phyloP scores from a whole-genome alignment of 2,888 invertebrate genomes.

The Cataglyphis rosenhaueri region DNA sequence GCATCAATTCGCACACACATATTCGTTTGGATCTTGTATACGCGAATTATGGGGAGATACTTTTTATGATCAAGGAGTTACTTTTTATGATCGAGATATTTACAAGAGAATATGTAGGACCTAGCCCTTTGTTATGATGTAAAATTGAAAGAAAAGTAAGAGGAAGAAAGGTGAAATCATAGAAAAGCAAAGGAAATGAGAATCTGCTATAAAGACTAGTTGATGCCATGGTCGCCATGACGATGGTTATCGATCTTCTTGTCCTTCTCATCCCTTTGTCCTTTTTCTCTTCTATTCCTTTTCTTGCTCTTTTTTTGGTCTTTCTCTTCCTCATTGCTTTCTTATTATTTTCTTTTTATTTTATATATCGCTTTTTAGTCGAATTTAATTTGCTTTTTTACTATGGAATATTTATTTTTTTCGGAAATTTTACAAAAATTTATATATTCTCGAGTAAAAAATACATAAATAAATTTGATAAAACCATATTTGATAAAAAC shows the following conservation, averaged over 20 bases:
- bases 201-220: slow-evolving; percentile 68
- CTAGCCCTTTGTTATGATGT: not conserved
- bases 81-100: not conserved
- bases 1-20: too few relatives aligned
- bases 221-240: slow-evolving; percentile 80
- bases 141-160: not conserved
- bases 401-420: not conserved
- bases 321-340: not conserved
- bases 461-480: not conserved
- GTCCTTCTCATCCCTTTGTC: slow-evolving; percentile 31
- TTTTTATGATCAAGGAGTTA: not conserved
- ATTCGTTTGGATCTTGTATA: not conserved
- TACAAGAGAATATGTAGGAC: not conserved
- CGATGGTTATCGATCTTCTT: slow-evolving; percentile 80
- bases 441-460: not conserved
- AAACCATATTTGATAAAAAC: not conserved
- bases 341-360: not conserved
- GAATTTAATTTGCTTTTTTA: not conserved
- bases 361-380: not conserved
- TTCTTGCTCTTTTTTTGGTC: not conserved
- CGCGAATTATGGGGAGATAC: not conserved
- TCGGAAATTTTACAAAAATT: not conserved
- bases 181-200: slow-evolving; percentile 44
- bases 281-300: not conserved
- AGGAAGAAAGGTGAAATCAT: slow-evolving; percentile 10